phyloP scores from a whole-genome alignment of 35 echinoderm and acorn worm species.

The Amphiura filiformis region DNA sequence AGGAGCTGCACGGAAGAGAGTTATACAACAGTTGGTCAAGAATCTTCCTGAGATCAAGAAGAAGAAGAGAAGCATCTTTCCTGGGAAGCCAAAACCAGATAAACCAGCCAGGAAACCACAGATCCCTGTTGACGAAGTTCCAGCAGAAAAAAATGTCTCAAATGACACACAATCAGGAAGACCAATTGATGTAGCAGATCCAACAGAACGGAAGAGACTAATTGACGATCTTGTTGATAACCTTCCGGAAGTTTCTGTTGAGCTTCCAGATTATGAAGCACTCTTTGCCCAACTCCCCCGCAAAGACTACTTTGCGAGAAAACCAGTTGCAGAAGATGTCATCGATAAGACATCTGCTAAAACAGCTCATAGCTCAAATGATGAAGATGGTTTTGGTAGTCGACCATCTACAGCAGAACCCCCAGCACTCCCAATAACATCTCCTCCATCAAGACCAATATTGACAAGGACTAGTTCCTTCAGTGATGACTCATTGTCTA shows the following conservation, averaged over 20 bases:
- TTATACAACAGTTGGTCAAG: slow-evolving; percentile 2
- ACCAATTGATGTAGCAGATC: slow-evolving; percentile 25
- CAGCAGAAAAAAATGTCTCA: background rate
- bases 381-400: background rate
- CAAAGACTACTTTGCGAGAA: background rate
- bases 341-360: slow-evolving; percentile 1
- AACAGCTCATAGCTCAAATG: background rate
- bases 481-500: background rate
- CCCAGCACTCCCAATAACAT: background rate
- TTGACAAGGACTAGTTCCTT: background rate
- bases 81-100: background rate
- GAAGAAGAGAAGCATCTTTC: slow-evolving; percentile 7
- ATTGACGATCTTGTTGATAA: slow-evolving; percentile 38
- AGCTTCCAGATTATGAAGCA: background rate
- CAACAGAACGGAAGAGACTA: background rate
- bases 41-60: slow-evolving; percentile 9
- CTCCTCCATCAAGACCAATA: background rate
- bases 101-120: background rate
- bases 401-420: background rate
- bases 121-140: background rate
- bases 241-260: slow-evolving; percentile 11
- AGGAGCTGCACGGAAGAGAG: background rate
- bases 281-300: background rate
- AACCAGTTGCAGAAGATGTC: slow-evolving; percentile 14
- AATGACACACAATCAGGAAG: background rate